Conservation (phyloP, 2,797 vertebrate species). For the Tapera naevia region DNA sequence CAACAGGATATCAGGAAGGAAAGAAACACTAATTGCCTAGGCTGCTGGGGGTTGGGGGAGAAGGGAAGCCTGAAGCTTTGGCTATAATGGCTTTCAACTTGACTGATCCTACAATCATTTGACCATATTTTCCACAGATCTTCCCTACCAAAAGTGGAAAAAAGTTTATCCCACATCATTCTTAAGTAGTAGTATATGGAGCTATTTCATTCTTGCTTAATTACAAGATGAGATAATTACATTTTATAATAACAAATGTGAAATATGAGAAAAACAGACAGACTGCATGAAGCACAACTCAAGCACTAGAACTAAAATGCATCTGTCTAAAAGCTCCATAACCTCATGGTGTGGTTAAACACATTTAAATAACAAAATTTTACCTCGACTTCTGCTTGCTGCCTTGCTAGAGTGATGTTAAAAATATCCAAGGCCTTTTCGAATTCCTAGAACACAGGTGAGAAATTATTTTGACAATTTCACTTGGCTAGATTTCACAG, state of each 20-base stretch:
- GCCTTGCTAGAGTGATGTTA: conserved; percentile 94
- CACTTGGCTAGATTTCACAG: neutral
- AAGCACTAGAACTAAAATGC: neutral
- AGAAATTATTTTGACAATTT: neutral
- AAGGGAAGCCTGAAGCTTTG: neutral
- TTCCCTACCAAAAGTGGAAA: neutral
- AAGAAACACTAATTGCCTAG: neutral
- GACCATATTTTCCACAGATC: neutral
- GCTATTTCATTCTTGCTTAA: neutral
- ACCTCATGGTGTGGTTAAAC: neutral
- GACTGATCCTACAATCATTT: neutral
- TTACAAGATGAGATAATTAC: neutral
- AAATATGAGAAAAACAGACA: neutral
- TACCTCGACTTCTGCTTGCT: conserved; percentile 98
- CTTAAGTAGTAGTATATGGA: neutral
- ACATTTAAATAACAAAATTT: conserved; percentile 11
- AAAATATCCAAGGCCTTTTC: conserved; percentile 95
- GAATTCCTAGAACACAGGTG: conserved; percentile 77
- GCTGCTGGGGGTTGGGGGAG: rapidly evolving
- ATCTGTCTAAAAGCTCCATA: neutral
- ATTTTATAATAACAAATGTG: neutral
- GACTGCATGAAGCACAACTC: neutral
- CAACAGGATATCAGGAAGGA: neutral
- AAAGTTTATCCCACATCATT: neutral
- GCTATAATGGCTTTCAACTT: neutral